Percentiles rank a stretch among this genome's conserved stretches.
These are phyloP conservation scores for Pollimyrus isidori DNA, from an alignment of 2,113 vertebrate genomes.

Conservation along the genomic window DNA sequence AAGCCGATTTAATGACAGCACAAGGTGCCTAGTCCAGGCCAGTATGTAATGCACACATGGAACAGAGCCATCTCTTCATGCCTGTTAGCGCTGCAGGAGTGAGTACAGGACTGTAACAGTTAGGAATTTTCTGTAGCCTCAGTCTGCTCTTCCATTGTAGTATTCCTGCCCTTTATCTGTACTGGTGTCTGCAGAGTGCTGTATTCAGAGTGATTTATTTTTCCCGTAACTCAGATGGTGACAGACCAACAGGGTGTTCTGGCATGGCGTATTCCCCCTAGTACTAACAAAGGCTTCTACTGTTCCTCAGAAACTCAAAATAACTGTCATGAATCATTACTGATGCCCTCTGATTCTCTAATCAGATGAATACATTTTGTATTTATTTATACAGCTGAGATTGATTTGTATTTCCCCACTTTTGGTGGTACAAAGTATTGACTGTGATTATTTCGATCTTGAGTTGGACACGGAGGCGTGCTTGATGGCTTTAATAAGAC, in stretches of 20 bases:
- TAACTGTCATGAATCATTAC: neutral
- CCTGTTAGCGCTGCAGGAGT: neutral
- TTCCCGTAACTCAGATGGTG: neutral
- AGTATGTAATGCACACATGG: neutral
- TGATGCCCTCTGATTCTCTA: neutral
- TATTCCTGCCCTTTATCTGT: neutral
- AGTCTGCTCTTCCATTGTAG: neutral
- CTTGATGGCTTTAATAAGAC: neutral
- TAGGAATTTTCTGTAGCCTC: neutral
- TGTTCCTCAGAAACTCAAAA: neutral
- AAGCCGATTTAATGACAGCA: neutral
- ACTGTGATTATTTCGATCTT: neutral
- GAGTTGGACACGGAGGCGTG: neutral
- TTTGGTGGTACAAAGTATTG: neutral
- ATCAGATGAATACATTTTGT: neutral
- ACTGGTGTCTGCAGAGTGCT: neutral
- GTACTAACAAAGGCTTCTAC: neutral
- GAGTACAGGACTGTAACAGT: neutral
- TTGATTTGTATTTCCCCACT: neutral
- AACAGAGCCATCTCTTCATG: neutral
- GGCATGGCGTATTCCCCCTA: neutral
- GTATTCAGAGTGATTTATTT: neutral
- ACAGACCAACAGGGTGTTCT: neutral
- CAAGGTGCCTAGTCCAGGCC: neutral
- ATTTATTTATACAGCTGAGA: neutral